phyloP scores from a whole-genome alignment of 2,797 vertebrate species.

The Chaenodraco wilsoni region DNA sequence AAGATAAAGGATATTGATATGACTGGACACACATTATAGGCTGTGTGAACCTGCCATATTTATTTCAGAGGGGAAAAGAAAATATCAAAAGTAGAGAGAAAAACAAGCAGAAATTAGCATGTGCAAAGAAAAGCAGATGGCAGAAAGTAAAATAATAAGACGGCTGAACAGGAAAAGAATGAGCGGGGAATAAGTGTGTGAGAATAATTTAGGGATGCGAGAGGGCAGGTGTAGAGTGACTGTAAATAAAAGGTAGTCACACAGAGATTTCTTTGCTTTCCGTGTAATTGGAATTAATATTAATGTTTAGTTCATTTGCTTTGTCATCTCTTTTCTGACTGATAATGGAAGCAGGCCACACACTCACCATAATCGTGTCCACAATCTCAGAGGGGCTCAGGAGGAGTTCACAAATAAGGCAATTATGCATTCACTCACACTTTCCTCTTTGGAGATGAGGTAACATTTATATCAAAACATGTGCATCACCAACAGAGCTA shows the following conservation, averaged over 20 bases:
- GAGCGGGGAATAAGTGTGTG: not conserved
- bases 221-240: slow-evolving; percentile 9
- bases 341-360: slow-evolving; percentile 30
- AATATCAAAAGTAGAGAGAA: slow-evolving; percentile 9
- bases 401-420: slow-evolving; percentile 17
- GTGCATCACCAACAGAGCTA: not conserved
- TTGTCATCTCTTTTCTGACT: slow-evolving; percentile 37
- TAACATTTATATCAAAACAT: slow-evolving; percentile 29
- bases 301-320: slow-evolving; percentile 43
- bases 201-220: slow-evolving; percentile 14
- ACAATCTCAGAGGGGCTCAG: slow-evolving; percentile 26
- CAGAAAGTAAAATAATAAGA: slow-evolving; percentile 33
- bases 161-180: slow-evolving; percentile 24
- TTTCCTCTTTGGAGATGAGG: slow-evolving; percentile 25
- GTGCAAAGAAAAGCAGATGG: slow-evolving; percentile 36
- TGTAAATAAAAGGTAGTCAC: slow-evolving; percentile 3
- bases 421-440: slow-evolving; percentile 32
- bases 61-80: slow-evolving; percentile 36
- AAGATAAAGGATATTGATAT: slow-evolving; percentile 47
- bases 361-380: slow-evolving; percentile 22
- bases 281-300: slow-evolving; percentile 44
- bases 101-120: slow-evolving; percentile 21
- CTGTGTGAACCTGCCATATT: slow-evolving; percentile 41
- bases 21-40: slow-evolving; percentile 44
- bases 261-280: slow-evolving; percentile 28